These are phyloP conservation scores for Aricia agestis DNA, from an alignment of 1,140 invertebrate genomes.

Conservation along the genomic window DNA sequence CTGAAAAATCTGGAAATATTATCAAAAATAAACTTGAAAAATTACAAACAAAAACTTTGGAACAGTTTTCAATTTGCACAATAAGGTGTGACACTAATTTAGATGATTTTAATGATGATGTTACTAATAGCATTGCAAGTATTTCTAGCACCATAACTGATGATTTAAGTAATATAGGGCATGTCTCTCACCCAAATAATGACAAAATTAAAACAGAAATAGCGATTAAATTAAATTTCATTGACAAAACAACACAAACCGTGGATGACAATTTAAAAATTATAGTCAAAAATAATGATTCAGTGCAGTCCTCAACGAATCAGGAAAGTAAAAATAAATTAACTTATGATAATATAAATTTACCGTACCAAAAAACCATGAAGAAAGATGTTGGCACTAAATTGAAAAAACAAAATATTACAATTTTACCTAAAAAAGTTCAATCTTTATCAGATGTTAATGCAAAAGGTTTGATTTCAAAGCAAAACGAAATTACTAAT, in stretches of 20 bases:
- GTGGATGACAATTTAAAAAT: neutral
- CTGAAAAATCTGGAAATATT: conserved; percentile 16
- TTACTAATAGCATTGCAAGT: no score
- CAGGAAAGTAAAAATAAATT: neutral
- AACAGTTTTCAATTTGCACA: conserved; percentile 49
- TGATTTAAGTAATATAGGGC: no score
- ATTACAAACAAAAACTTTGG: conserved; percentile 41
- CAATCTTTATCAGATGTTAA: no score
- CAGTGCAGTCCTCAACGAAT: neutral
- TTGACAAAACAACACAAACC: neutral
- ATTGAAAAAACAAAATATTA: no score
- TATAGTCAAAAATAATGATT: neutral
- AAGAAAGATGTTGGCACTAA: no score
- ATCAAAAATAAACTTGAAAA: conserved; percentile 50
- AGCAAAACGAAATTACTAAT: no score
- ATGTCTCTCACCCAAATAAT: neutral
- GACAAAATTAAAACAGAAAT: neutral
- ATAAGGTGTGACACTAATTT: neutral
- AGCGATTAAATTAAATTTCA: neutral
- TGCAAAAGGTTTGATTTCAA: no score
- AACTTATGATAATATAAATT: neutral
- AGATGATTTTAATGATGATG: neutral
- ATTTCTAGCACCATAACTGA: no score
- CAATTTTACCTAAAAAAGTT: no score
- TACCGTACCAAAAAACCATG: neutral